A percentile compares a stretch with the other conserved stretches of the same genome.
Conservation (phyloP, 2,113 vertebrate genomes). For the Mus musculus region GRCm39 chr8:93515501-93516000, state of each 20-base stretch:
- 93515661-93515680: not conserved
- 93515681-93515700: not conserved
- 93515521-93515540: not conserved
- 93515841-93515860: not conserved
- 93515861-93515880: not conserved
- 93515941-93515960: not conserved
- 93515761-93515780: rapidly evolving
- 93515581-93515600: not conserved
- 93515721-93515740: not conserved
- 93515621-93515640: not conserved
- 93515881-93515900: no score
- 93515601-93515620: not conserved
- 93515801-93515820: not conserved
- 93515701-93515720: not conserved
- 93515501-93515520: not conserved
- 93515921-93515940: not conserved
- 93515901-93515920: not conserved
- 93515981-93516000: no score
- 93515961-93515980: not conserved
- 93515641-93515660: not conserved
- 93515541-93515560: not conserved
- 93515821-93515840: not conserved
- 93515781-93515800: not conserved
- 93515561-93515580: not conserved
- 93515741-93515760: not conserved